Evolutionary conservation across 92 coral and sea anemone species (phyloP).

Genomic region (Porites rus): DNA sequence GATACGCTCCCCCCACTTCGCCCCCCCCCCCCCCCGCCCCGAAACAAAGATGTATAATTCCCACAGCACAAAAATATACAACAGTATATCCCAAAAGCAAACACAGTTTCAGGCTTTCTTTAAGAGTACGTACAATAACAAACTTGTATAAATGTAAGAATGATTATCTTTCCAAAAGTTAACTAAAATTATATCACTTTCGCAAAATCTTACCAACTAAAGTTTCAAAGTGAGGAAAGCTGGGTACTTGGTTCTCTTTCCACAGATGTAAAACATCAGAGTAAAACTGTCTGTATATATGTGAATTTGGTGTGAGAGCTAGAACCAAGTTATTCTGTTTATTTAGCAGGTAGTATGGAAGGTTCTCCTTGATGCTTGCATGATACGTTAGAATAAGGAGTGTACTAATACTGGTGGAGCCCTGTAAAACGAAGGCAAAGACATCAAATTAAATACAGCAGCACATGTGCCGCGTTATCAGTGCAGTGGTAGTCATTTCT

Average conservation of each 20-base stretch:
- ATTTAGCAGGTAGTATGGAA: conserved; percentile 70
- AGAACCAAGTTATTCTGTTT: conserved; percentile 54
- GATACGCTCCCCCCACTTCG: no score
- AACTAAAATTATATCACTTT: neutral
- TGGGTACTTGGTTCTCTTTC: conserved; percentile 59
- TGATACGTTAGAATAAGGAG: conserved; percentile 66
- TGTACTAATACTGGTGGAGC: conserved; percentile 66
- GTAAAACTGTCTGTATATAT: conserved; percentile 79
- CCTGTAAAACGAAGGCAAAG: conserved; percentile 40
- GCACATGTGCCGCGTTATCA: no score
- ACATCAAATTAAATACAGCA: neutral
- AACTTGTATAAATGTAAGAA: no score
- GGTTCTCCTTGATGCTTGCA: conserved; percentile 44
- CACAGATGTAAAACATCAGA: conserved; percentile 81
- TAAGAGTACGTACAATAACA: no score
- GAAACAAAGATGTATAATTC: no score
- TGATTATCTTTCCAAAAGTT: no score
- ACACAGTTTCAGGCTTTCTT: no score
- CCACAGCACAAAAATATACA: no score
- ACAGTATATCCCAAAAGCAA: no score
- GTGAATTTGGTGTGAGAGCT: conserved; percentile 75
- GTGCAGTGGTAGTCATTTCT: no score
- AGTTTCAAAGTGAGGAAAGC: conserved; percentile 64
- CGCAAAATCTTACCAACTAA: conserved; percentile 47
- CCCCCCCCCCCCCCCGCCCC: no score